Conservation (phyloP, 2,797 vertebrate species). For the Micropoecilia bifurca region DNA sequence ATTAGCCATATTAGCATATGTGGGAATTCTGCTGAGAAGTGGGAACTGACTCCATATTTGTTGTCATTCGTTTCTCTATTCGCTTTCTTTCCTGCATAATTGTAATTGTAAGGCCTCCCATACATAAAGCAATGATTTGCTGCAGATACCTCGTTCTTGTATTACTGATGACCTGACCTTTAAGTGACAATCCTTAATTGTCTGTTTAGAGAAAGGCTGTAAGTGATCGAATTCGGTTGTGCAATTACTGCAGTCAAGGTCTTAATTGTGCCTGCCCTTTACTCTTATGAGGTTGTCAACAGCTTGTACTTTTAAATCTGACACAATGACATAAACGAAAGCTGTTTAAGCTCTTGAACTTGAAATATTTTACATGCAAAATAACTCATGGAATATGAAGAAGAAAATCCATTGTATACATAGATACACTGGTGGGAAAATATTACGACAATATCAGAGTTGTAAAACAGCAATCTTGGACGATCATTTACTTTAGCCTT, state of each 20-base stretch:
- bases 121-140: slow-evolving; percentile 20
- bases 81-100: not conserved
- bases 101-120: slow-evolving; percentile 10
- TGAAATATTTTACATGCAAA: not conserved
- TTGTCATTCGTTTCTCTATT: not conserved
- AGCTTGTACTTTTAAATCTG: slow-evolving; percentile 41
- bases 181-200: slow-evolving; percentile 49
- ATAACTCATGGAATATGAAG: not conserved
- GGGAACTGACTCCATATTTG: slow-evolving; percentile 2
- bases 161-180: slow-evolving; percentile 59
- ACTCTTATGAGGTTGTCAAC: slow-evolving; percentile 44
- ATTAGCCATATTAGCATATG: slow-evolving; percentile 59
- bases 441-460: not conserved
- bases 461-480: not conserved
- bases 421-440: not conserved
- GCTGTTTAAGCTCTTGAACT: slow-evolving; percentile 7
- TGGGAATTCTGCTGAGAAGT: slow-evolving; percentile 24
- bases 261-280: slow-evolving; percentile 56
- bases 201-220: slow-evolving; percentile 34
- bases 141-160: slow-evolving; percentile 43
- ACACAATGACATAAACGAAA: slow-evolving; percentile 15
- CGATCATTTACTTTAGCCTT: not conserved
- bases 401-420: not conserved
- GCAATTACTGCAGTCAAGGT: slow-evolving; percentile 39
- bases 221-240: slow-evolving; percentile 32